Base-by-base conservation (phyloP, 2,888 invertebrate genomes). In the Trichopria drosophilae region DNA sequence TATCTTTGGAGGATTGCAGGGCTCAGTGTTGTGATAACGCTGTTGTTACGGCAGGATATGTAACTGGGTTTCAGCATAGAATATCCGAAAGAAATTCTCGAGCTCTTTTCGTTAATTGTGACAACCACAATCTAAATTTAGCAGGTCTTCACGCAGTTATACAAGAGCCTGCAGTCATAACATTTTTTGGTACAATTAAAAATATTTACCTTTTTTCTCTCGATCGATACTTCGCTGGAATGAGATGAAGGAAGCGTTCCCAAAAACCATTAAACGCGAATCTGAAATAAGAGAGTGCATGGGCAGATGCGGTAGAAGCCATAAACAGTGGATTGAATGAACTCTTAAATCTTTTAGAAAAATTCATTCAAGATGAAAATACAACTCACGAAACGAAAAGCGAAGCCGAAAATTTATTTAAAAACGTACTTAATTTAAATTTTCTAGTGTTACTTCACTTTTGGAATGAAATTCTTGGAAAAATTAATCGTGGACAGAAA, bases 231-330 rank as follows among this genome's bases (percentile, higher is more conserved):
- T 37, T 23, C 44, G 51, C n/a, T 57, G 53, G 51, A 39, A 53
- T 23, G n/a, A 50, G 13, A 34, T 56, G 35, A 51, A 45, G 26
- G 44, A 41, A 39, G 18, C 37, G 20, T 4, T 53, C 34, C 48
- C 32, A 19, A 53, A 49, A 52, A 53, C 53, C 47, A 51, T 55
- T 10, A 59, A 59, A 50, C 55, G 59, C 51, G 53, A 58, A 43
- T 58, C 53, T 34, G 58, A 57, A 44, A 60, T 59, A 51, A 51
- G 55, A 57, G n/a, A n/a, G n/a, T n/a, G n/a, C n/a, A n/a, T n/a
- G n/a, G n/a, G n/a, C n/a, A n/a, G n/a, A n/a, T n/a, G n/a, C n/a
- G n/a, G n/a, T n/a, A n/a, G n/a, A n/a, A n/a, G n/a, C 42, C 53
- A 55, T 57, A 24, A 22, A 41, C 24, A 42, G 40, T 26, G 29